Base-by-base conservation (phyloP, 2,797 vertebrate genomes). In the Takifugu ocellatus region DNA sequence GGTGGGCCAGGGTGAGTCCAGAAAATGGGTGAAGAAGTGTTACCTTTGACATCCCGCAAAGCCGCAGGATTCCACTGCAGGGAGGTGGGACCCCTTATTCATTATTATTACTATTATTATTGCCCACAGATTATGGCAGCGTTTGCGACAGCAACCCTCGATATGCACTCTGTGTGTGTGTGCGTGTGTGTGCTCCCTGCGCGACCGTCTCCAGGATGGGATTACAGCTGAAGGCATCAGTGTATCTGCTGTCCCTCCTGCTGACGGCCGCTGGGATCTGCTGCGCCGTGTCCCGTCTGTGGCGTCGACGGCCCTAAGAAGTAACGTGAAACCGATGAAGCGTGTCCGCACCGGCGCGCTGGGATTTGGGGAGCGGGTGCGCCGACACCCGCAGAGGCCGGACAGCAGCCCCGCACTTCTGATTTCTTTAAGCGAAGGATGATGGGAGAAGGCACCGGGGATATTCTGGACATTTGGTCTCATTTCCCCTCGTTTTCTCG, bases 21-120 rank as follows among this genome's bases (percentile, higher is more conserved):
- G 75, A 87, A 78, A 76, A 68, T 67, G 82, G 65, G 72, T 51
- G 56, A 75, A 80, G 72, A 73, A 73, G 84, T 77, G 82, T 64
- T 81, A 82, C 84, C 85, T 75, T 64, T 49, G 6, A 80, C 79
- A 86, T 84, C 79, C 78, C 66, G 46, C 6, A 67, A 78, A 33
- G 53, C 60, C 83, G 52, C 57, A 59, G 57, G 45, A 6, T 67
- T 59, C 39, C 75, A 67, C 56, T 60, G 31, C 72, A 63, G 78
- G 78, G 79, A 68, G 7, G 74, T 44, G 56, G 36, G 53, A 3
- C 2, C 31, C 3, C 7, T 3, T 33, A 7, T 2, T 3, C 31
- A 33, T 9, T 1, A 21, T 21, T 21, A 21, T 21, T 10, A 9
- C 56, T 84, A 86, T 84, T 85, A 84, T 85, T 84, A 53, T 86